These are phyloP conservation scores for Drosophila robusta DNA, from an alignment of 2,888 invertebrate species.

Conservation along the genomic window DNA sequence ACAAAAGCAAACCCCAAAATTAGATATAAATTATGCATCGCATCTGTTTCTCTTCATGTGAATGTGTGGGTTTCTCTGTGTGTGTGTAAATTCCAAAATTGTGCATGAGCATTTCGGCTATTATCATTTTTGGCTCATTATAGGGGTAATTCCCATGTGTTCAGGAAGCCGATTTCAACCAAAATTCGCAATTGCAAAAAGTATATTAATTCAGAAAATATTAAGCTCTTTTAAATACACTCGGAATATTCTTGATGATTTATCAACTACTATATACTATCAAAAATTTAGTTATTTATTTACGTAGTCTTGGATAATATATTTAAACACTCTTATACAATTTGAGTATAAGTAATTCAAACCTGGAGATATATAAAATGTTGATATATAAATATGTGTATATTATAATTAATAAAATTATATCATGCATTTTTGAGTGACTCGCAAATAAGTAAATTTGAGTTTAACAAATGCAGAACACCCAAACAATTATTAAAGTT, in stretches of 20 bases:
- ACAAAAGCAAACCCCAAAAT: slow-evolving; percentile 63
- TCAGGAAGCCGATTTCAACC: slow-evolving; percentile 1
- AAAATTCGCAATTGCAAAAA: background rate
- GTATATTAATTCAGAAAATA: too few relatives aligned
- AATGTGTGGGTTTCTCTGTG: background rate
- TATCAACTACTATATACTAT: too few relatives aligned
- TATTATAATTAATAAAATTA: too few relatives aligned
- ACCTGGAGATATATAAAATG: too few relatives aligned
- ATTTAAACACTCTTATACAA: too few relatives aligned
- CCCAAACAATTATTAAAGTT: slow-evolving; percentile 1
- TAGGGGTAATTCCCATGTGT: background rate
- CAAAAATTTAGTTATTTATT: background rate
- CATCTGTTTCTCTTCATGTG: slow-evolving; percentile 8
- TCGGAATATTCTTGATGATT: too few relatives aligned
- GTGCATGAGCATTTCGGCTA: slow-evolving; percentile 18
- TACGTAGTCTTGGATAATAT: too few relatives aligned
- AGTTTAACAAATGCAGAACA: slow-evolving; percentile 2
- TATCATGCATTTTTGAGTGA: too few relatives aligned
- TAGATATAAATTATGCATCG: slow-evolving; percentile 68
- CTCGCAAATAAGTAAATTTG: background rate
- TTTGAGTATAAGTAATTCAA: too few relatives aligned
- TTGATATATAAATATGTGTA: too few relatives aligned
- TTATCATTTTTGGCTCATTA: slow-evolving; percentile 26
- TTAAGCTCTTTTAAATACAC: too few relatives aligned
- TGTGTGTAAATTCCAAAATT: slow-evolving; percentile 16